Evolutionary conservation across 1,140 invertebrate genomes (phyloP).

Genomic region (Hydropsyche tenuis): DNA sequence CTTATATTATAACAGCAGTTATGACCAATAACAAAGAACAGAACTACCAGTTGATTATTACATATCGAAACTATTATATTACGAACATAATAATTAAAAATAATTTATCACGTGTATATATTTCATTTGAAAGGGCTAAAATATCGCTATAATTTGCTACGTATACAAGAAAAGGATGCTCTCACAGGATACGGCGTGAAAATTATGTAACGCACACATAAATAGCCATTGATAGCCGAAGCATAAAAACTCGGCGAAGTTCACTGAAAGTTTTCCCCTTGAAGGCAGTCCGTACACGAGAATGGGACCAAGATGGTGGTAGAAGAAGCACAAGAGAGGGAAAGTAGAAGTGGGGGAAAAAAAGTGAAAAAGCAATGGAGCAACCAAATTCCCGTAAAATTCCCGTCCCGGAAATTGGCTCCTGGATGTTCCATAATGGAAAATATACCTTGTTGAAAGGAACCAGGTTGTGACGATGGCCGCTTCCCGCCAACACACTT

Average conservation of each 20-base stretch:
- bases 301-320: neutral
- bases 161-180: too few species aligned
- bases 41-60: too few species aligned
- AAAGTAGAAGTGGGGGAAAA: neutral
- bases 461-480: slow-evolving; percentile 16
- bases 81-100: too few species aligned
- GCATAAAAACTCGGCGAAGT: slow-evolving; percentile 26
- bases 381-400: slow-evolving; percentile 44
- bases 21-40: too few species aligned
- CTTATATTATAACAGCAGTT: too few species aligned
- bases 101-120: too few species aligned
- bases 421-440: slow-evolving; percentile 39
- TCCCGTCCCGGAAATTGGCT: slow-evolving; percentile 45
- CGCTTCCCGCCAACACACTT: slow-evolving; percentile 18
- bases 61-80: too few species aligned
- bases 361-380: slow-evolving; percentile 36
- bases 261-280: slow-evolving; percentile 24
- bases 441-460: slow-evolving; percentile 31
- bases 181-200: neutral
- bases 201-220: slow-evolving; percentile 7
- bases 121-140: too few species aligned
- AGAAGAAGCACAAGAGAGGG: neutral
- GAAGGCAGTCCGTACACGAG: neutral
- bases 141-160: too few species aligned
- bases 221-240: slow-evolving; percentile 30